Evolutionary conservation across 2,888 invertebrate genomes (phyloP).

Genomic region (Drosophila ustulata): DNA sequence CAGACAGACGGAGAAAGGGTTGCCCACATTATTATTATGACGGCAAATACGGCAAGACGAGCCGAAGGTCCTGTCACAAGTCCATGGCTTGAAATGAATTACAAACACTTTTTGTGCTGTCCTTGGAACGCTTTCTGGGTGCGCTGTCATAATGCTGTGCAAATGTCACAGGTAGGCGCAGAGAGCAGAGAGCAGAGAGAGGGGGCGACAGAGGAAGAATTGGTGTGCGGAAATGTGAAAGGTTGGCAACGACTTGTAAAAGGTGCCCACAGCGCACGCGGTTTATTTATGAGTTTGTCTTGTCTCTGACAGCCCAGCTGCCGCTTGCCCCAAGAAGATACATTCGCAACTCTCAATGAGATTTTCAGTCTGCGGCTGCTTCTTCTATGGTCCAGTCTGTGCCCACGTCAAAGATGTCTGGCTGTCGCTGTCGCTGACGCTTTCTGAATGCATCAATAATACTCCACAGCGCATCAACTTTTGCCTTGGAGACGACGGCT

Average conservation of each 20-base stretch:
- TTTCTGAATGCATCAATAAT: constrained; percentile 77
- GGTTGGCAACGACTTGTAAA: constrained; percentile 52
- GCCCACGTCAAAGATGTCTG: constrained; percentile 72
- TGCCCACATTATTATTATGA: constrained; percentile 57
- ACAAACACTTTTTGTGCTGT: constrained; percentile 67
- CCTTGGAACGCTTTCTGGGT: constrained; percentile 35
- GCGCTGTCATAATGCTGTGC: constrained; percentile 39
- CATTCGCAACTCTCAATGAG: constrained; percentile 44
- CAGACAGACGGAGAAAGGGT: constrained; percentile 63
- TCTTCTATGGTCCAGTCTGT: constrained; percentile 16
- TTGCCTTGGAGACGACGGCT: constrained; percentile 3
- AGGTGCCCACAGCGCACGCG: constrained; percentile 61
- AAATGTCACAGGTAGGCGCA: constrained; percentile 51
- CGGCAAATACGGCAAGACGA: constrained; percentile 28
- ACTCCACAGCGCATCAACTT: constrained; percentile 51
- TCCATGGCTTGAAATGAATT: constrained; percentile 76
- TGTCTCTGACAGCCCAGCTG: constrained; percentile 51
- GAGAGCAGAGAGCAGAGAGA: not conserved
- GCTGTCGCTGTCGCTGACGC: constrained; percentile 63
- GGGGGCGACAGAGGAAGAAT: constrained; percentile 15
- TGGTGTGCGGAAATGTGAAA: constrained; percentile 62
- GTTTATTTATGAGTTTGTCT: constrained; percentile 77
- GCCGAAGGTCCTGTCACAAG: constrained; percentile 26
- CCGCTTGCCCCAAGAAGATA: constrained; percentile 9
- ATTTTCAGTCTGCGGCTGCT: constrained; percentile 28